Percentiles rank a stretch among this genome's conserved stretches.
phyloP scores from a whole-genome alignment of 2,113 vertebrate genomes.

The Boulengeromyrus knoepffleri region DNA sequence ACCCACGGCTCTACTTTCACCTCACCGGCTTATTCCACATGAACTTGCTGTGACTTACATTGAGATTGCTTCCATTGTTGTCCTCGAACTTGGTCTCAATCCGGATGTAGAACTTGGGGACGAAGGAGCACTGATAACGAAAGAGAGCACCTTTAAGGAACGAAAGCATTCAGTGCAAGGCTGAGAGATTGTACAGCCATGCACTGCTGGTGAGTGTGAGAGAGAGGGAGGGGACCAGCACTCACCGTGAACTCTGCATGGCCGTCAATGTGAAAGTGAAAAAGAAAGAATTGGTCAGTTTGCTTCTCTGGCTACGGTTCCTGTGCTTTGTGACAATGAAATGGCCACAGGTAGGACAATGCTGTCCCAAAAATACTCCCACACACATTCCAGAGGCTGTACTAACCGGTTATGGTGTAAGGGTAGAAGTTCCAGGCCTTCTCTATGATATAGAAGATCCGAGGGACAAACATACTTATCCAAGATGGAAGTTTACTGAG shows the following conservation, averaged over 20 bases:
- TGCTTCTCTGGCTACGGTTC: background rate
- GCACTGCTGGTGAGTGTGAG: conserved; percentile 45
- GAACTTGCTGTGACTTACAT: conserved; percentile 52
- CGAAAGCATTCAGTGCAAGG: conserved; percentile 9
- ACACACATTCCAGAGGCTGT: background rate
- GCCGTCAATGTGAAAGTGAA: conserved; percentile 37
- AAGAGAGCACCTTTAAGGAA: conserved; percentile 17
- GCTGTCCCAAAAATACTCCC: background rate
- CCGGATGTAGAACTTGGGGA: conserved; percentile 59
- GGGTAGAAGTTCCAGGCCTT: conserved; percentile 76
- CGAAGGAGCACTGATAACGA: conserved; percentile 31
- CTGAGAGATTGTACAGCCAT: conserved; percentile 13
- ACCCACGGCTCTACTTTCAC: background rate
- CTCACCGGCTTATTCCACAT: background rate
- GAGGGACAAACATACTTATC: conserved; percentile 59
- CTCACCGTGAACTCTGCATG: conserved; percentile 66
- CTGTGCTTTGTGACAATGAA: background rate
- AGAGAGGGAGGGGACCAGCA: conserved; percentile 30
- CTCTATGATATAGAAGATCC: conserved; percentile 67
- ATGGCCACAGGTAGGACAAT: background rate
- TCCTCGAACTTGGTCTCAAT: conserved; percentile 70
- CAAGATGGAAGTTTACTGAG: conserved; percentile 65
- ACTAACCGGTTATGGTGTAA: conserved; percentile 66
- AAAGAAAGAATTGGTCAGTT: background rate
- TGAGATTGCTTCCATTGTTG: conserved; percentile 61